Base-by-base conservation (phyloP, 2,797 vertebrate genomes). In the Dallia pectoralis region DNA sequence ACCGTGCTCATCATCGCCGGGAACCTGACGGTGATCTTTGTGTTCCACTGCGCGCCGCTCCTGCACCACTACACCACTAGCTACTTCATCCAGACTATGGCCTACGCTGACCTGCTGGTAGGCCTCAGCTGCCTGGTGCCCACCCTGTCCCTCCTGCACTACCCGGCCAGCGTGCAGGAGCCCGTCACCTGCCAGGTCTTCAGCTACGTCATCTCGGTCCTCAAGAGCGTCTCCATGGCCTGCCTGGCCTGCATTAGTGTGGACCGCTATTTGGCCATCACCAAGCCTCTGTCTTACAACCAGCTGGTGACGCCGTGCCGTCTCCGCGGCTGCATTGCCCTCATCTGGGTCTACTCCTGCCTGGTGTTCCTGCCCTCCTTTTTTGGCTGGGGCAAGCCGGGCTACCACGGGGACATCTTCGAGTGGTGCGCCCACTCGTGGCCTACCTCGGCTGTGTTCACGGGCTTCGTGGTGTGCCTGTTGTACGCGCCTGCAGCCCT, bases 81-180 rank as follows among this genome's bases (percentile, higher is more conserved):
- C 91, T 99, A 97, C 84, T 99, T 99, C 87, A 99, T 99, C 87
- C 98, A 98, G 92, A 99, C 97, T 36, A 99, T 99, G 97, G 98
- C 98, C 56, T 99, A 99, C 33, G 98, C 98, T 2, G 98, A 99
- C 87, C 92, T 99, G 68, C 93, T 98, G 81, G 98, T 99, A 70
- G 98, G 98, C 77, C 93, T 99, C 4, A 99, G 96, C 91, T 99
- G 98, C 90, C 87, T 99, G 90, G 96, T 99, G 73, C 98, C 98
- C 80, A 96, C 97, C 16, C 88, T 99, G 74, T 99, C 97, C 1
- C 91, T 99, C 79, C 96, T 99, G 29, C 97, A 97, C 89, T 97
- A 96, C 82, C 96, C 97, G 4, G 95, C 97, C 72, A 93, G 95
- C 69, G 93, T 98, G 79, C 95, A 96, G 62, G 97, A 99, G 87